Percentiles rank a stretch among this genome's conserved stretches.
Conservation (phyloP, 92 coral and sea anemone species). For the Hydrozoanthus gracilis region DNA sequence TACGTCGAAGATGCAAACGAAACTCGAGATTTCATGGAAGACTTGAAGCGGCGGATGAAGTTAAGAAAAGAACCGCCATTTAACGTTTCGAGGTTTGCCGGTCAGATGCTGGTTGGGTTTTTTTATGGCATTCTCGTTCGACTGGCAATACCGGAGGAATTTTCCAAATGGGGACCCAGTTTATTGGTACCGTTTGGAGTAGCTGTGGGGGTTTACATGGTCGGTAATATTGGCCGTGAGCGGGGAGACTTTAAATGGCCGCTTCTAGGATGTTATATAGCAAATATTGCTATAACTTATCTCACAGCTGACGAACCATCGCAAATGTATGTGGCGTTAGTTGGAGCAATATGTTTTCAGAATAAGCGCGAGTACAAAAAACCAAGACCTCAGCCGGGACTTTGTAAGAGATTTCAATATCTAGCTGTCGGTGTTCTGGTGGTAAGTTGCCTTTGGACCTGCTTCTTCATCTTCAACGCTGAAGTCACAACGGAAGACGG, state of each 20-base stretch:
- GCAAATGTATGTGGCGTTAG: conserved; percentile 87
- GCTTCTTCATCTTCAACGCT: conserved; percentile 95
- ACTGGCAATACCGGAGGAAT: conserved; percentile 89
- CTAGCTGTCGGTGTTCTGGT: conserved; percentile 80
- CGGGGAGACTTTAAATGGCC: conserved; percentile 92
- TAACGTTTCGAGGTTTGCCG: conserved; percentile 85
- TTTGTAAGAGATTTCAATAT: conserved; percentile 82
- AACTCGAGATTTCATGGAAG: conserved; percentile 68
- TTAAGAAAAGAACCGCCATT: conserved; percentile 86
- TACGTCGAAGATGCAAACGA: conserved; percentile 97
- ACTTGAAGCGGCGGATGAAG: conserved; percentile 74
- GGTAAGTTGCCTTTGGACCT: conserved; percentile 86
- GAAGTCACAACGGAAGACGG: conserved; percentile 97
- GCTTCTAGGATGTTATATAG: conserved; percentile 68
- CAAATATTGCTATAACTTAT: conserved; percentile 71
- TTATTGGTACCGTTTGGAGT: conserved; percentile 92
- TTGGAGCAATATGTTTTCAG: conserved; percentile 89
- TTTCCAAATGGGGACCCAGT: conserved; percentile 77
- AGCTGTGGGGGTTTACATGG: conserved; percentile 93
- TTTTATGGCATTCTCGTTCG: conserved; percentile 94
- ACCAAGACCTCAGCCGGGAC: conserved; percentile 61
- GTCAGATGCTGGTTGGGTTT: conserved; percentile 97
- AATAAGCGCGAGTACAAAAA: conserved; percentile 75
- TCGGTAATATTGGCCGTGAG: conserved; percentile 96
- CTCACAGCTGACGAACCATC: conserved; percentile 92